Base-by-base conservation (phyloP, 1,140 invertebrate genomes). In the Plutomurus gul region DNA sequence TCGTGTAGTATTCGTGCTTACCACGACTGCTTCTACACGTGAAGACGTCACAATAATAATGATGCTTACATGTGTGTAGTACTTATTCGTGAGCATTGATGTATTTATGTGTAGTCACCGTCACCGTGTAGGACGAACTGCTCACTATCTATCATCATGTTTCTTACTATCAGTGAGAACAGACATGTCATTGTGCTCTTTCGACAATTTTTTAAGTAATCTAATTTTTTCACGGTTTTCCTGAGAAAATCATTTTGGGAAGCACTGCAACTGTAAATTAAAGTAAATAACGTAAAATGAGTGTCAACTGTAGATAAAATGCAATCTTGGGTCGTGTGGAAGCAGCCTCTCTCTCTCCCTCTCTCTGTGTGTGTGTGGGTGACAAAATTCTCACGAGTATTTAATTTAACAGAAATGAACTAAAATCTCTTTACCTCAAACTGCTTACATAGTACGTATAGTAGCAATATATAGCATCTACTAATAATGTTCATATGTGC, bases 371-470 rank as follows among this genome's bases (percentile, higher is more conserved):
- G 30, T 65, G 56, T 65, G 56, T 65, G 56, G 56, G 56, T 65
- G 56, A 65, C 56, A 65, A 65, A 65, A 36, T 65, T 65, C 56
- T 65, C 56, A 65, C 56, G 56, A 65, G 56, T 65, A 65, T 65
- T 65, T 65, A 65, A 65, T 65, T 65, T 65, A 25, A 25, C 49
- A n/a, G n/a, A n/a, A n/a, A n/a, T 56, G 22, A 11, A 33, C 27
- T 16, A 65, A 65, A 36, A 27, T 16, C 13, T 65, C 56, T 65
- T 7, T 51, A 51, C 22, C 8, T 47, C 25, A 51, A 22, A 49
- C 25, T 22, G 20, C 25, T 22, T 49, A 22, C 47, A 22, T 22
- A 22, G 10, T 49, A 49, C 18, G 25, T 43, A 13, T n/a, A n/a
- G n/a, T n/a, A n/a, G n/a, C n/a, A n/a, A n/a, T n/a, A n/a, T n/a